phyloP scores from a whole-genome alignment of 1,140 invertebrate species.

The Drosophila oshimai region DNA sequence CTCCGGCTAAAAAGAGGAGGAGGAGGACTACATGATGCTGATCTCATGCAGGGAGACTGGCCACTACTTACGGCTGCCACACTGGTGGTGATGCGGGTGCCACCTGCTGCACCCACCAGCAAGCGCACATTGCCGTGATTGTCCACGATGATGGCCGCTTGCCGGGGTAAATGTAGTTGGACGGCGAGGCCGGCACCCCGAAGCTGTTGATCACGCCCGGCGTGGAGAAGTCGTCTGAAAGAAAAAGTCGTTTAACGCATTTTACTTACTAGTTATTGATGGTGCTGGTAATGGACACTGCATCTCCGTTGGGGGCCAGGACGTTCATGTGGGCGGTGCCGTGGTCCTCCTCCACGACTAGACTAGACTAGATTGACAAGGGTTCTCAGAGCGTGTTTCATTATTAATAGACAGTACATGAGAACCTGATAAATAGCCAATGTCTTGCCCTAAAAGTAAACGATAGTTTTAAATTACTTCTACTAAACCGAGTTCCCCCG shows the following conservation, averaged over 20 bases:
- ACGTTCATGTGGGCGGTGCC: conserved; percentile 97
- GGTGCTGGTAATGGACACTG: conserved; percentile 95
- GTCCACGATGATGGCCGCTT: conserved; percentile 95
- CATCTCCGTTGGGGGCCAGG: conserved; percentile 94
- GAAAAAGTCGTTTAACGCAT: neutral
- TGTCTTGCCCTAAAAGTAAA: too few species aligned
- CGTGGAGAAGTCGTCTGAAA: conserved; percentile 97
- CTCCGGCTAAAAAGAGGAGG: too few species aligned
- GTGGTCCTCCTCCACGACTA: conserved; percentile 87
- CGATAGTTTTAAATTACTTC: too few species aligned
- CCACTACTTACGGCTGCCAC: conserved; percentile 84
- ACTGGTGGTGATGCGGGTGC: conserved; percentile 94
- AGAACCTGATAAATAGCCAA: too few species aligned
- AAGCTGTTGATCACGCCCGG: conserved; percentile 91
- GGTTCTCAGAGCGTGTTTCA: too few species aligned
- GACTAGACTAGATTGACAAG: too few species aligned
- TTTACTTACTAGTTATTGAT: conserved; percentile 94
- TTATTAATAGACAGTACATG: too few species aligned
- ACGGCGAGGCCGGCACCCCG: conserved; percentile 89
- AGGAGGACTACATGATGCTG: too few species aligned
- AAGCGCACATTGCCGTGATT: conserved; percentile 88
- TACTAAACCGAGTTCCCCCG: neutral
- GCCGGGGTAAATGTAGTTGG: conserved; percentile 92
- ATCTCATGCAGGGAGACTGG: too few species aligned
- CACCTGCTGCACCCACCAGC: conserved; percentile 95